These are phyloP conservation scores for Plebejus anna DNA, from an alignment of 2,888 invertebrate genomes.

Conservation along the genomic window DNA sequence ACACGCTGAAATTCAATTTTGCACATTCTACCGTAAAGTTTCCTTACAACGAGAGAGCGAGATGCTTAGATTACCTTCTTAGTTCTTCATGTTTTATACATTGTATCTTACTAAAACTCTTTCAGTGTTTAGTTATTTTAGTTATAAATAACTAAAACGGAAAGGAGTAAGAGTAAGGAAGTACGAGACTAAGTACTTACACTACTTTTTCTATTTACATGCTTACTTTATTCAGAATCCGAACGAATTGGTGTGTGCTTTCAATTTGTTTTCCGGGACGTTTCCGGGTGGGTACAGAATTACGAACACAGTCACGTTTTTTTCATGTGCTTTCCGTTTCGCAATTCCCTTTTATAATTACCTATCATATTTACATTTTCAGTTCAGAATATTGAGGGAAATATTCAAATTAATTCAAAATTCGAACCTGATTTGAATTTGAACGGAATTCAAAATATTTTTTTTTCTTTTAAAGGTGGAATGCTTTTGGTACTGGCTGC, in stretches of 20 bases:
- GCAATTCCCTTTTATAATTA: background rate
- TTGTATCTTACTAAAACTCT: too few relatives aligned
- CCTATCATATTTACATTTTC: background rate
- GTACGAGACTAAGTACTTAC: too few relatives aligned
- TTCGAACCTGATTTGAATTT: background rate
- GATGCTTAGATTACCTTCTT: too few relatives aligned
- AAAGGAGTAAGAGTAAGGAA: too few relatives aligned
- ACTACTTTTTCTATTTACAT: too few relatives aligned
- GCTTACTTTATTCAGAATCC: background rate
- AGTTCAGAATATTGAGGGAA: background rate
- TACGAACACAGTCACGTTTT: constrained; percentile 3
- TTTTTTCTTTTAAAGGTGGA: constrained; percentile 50
- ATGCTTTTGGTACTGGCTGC: constrained; percentile 66
- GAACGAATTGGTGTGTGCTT: background rate
- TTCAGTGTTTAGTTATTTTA: too few relatives aligned
- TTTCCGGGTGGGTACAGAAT: background rate
- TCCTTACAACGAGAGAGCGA: too few relatives aligned
- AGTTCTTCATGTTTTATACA: too few relatives aligned
- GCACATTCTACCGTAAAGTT: too few relatives aligned
- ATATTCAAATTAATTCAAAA: constrained; percentile 6
- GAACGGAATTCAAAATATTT: background rate
- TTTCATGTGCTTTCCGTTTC: background rate
- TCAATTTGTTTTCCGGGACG: background rate
- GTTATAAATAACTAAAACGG: too few relatives aligned
- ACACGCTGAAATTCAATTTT: too few relatives aligned